These are phyloP conservation scores for Leptobrachium leishanense DNA, from an alignment of 2,113 vertebrate genomes.

Conservation along the genomic window DNA sequence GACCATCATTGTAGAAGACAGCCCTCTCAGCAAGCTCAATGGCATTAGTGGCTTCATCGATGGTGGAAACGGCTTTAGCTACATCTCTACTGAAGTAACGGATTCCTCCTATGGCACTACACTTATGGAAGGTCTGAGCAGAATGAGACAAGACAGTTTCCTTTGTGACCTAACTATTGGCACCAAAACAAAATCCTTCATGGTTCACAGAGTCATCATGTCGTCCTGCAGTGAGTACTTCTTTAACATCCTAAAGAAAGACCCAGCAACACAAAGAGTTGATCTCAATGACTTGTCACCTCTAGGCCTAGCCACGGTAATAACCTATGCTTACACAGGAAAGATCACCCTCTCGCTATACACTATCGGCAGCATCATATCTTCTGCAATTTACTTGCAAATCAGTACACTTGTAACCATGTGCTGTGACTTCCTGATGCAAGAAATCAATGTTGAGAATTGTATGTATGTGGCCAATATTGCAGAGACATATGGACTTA, in stretches of 20 bases:
- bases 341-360: conserved; percentile 94
- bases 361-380: conserved; percentile 92
- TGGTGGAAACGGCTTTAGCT: conserved; percentile 90
- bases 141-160: conserved; percentile 91
- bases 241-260: conserved; percentile 88
- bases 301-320: conserved; percentile 86
- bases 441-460: conserved; percentile 93
- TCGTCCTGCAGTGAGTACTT: conserved; percentile 95
- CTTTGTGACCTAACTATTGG: conserved; percentile 91
- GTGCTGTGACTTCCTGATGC: conserved; percentile 95
- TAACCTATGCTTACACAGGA: conserved; percentile 93
- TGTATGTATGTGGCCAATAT: conserved; percentile 96
- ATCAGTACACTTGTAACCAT: conserved; percentile 93
- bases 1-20: conserved; percentile 89
- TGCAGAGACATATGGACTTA: conserved; percentile 89
- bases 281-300: conserved; percentile 91
- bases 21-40: conserved; percentile 87
- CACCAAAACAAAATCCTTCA: conserved; percentile 95
- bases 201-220: conserved; percentile 94
- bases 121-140: conserved; percentile 89
- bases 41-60: conserved; percentile 88
- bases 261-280: conserved; percentile 82
- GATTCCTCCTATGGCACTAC: conserved; percentile 87
- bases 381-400: conserved; percentile 87
- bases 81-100: conserved; percentile 90